Percentiles rank a stretch among this genome's conserved stretches.
Evolutionary conservation across 2,888 invertebrate species (phyloP).

Genomic region (Camponotus fellah): DNA sequence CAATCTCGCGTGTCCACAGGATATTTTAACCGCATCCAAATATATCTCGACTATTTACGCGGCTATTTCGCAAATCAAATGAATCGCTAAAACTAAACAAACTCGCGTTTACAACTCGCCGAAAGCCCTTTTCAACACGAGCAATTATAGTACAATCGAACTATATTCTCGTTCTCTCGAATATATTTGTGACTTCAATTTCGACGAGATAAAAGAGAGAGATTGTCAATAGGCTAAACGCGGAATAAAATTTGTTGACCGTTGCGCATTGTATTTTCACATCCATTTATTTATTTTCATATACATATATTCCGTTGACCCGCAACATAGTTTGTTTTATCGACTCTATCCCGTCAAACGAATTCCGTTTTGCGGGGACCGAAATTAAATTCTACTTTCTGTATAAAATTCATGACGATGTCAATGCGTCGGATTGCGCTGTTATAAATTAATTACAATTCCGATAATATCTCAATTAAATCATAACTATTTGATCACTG

Average conservation of each 20-base stretch:
- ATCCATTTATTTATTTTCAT: conserved; percentile 20
- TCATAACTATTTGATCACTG: not conserved
- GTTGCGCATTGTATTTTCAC: conserved; percentile 43
- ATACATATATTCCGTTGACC: conserved; percentile 8
- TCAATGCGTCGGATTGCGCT: too few relatives aligned
- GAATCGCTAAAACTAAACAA: conserved; percentile 40
- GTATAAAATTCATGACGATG: conserved; percentile 25
- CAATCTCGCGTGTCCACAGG: conserved; percentile 16
- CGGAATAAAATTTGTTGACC: conserved; percentile 49
- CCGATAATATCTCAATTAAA: conserved; percentile 32
- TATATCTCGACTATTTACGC: conserved; percentile 31
- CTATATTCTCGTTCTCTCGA: not conserved
- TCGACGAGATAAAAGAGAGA: conserved; percentile 51
- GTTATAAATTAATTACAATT: not conserved
- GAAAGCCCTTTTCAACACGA: conserved; percentile 18
- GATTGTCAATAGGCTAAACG: conserved; percentile 48
- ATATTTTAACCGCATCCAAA: conserved; percentile 17
- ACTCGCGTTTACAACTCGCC: conserved; percentile 1
- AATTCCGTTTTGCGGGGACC: conserved; percentile 7
- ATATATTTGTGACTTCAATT: conserved; percentile 52
- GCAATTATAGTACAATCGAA: conserved; percentile 22
- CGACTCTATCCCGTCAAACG: conserved; percentile 32
- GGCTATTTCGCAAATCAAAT: conserved; percentile 15
- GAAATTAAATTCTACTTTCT: conserved; percentile 47
- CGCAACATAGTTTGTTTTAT: conserved; percentile 38